Evolutionary conservation across 2,113 vertebrate genomes (phyloP).

Genomic region (Nipponia nippon): DNA sequence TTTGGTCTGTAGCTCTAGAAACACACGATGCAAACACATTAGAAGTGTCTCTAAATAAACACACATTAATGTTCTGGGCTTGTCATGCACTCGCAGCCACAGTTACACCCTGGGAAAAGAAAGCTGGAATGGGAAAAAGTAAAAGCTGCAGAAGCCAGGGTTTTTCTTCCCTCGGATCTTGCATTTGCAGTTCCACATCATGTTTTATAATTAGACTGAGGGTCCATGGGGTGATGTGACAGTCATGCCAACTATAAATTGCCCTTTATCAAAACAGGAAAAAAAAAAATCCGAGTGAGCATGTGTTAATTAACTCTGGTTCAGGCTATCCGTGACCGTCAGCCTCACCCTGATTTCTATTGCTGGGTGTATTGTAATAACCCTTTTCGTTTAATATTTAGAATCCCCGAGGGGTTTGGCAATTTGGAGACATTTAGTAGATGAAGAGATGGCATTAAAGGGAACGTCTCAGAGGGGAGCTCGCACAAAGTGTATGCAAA

Average conservation of each 20-base stretch:
- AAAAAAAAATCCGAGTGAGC: background rate
- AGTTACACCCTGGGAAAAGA: background rate
- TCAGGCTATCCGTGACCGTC: background rate
- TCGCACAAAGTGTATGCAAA: fast-evolving
- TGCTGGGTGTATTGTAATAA: background rate
- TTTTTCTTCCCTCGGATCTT: background rate
- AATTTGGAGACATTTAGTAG: background rate
- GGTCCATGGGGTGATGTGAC: constrained; percentile 4
- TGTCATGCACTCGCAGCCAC: background rate
- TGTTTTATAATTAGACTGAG: constrained; percentile 24
- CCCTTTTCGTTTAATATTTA: background rate
- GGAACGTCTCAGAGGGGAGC: background rate
- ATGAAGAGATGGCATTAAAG: background rate
- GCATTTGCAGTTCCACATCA: background rate
- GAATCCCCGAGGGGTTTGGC: background rate
- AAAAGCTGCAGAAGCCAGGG: background rate
- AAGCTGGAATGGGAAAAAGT: background rate
- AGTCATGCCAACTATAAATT: constrained; percentile 26
- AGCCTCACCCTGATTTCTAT: background rate
- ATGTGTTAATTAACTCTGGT: constrained; percentile 46
- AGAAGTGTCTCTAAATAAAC: constrained; percentile 38
- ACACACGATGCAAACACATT: constrained; percentile 38
- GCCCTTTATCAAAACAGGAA: constrained; percentile 37
- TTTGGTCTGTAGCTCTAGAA: constrained; percentile 61
- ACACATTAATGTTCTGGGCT: background rate